Evolutionary conservation across 2,113 vertebrate species (phyloP).

Genomic region (Campylorhamphus procurvoides): DNA sequence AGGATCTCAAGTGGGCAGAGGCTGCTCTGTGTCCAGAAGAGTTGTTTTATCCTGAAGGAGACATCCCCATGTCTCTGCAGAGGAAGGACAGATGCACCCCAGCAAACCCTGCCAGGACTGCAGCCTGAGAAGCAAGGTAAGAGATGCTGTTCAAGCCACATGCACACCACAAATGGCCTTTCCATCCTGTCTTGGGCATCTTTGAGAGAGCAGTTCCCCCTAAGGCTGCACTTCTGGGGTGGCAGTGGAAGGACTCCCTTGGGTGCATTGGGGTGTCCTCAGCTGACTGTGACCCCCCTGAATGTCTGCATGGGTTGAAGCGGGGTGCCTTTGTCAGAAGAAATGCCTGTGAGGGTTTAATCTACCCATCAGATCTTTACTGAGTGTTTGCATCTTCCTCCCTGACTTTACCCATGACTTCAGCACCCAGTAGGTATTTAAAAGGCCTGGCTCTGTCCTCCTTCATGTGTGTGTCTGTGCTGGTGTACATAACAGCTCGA

Average conservation of each 20-base stretch:
- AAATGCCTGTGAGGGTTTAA: background rate
- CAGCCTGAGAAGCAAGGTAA: background rate
- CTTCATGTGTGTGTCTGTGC: rapidly evolving
- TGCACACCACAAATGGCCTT: rapidly evolving
- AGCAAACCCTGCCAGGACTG: rapidly evolving
- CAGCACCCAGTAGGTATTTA: background rate
- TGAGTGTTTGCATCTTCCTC: background rate
- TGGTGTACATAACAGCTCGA: background rate
- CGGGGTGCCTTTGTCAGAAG: background rate
- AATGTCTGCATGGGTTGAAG: background rate
- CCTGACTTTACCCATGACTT: background rate
- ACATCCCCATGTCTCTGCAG: rapidly evolving
- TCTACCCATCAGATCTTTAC: too few relatives aligned
- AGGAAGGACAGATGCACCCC: background rate
- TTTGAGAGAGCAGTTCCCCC: background rate
- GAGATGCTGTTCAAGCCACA: background rate
- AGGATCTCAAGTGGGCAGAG: background rate
- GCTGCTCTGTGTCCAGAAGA: background rate
- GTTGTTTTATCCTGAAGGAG: background rate
- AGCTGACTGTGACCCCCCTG: background rate
- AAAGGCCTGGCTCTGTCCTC: background rate
- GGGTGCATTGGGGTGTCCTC: background rate
- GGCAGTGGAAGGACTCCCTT: background rate
- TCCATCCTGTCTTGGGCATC: background rate
- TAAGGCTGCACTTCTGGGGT: background rate